Conservation (phyloP, 2,888 invertebrate species). For the Tiliacea citrago region DNA sequence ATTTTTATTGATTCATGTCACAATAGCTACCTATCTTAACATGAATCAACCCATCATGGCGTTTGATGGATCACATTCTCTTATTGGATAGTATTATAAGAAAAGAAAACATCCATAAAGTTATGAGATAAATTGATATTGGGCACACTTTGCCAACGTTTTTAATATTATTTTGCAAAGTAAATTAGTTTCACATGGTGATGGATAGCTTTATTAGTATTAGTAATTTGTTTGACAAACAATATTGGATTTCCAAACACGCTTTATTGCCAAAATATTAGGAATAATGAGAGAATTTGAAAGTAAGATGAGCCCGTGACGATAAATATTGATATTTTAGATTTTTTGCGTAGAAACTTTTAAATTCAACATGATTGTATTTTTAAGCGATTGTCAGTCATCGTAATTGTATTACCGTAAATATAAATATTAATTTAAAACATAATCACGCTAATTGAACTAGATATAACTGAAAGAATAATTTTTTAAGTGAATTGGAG, state of each 20-base stretch:
- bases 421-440: neutral
- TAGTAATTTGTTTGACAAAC: conserved; percentile 36
- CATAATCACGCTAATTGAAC: neutral
- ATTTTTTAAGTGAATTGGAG: neutral
- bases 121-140: conserved; percentile 60
- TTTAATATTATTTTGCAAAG: conserved; percentile 40
- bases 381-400: neutral
- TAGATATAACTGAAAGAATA: neutral
- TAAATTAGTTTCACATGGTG: conserved; percentile 33
- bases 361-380: neutral
- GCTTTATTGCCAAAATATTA: conserved; percentile 18
- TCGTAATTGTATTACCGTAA: neutral
- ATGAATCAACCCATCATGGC: conserved; percentile 65
- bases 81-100: conserved; percentile 48
- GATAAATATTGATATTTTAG: neutral
- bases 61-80: conserved; percentile 69
- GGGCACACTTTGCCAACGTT: conserved; percentile 25
- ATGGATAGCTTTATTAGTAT: conserved; percentile 46
- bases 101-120: conserved; percentile 43
- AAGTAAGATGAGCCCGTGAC: neutral
- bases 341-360: conserved; percentile 4
- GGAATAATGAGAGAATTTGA: conserved; percentile 18
- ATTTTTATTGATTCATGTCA: too few relatives aligned
- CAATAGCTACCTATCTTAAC: neutral
- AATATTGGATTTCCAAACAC: conserved; percentile 35